Evolutionary conservation across 2,797 vertebrate species (phyloP).

Genomic region (Diglossa cyanea): DNA sequence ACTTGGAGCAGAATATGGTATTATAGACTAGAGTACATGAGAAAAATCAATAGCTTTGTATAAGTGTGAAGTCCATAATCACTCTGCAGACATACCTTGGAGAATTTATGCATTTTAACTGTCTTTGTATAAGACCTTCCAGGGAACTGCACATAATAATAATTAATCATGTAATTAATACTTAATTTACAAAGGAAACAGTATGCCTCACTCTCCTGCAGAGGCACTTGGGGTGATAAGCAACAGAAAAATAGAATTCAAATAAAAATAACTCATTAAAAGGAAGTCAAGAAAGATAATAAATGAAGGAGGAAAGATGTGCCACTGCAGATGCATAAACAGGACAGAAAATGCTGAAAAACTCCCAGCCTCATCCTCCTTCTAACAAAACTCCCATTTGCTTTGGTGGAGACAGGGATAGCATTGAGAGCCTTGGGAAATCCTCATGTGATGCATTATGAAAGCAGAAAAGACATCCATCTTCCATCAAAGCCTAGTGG

Average conservation of each 20-base stretch:
- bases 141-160: constrained; percentile 46
- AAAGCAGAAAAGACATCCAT: neutral
- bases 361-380: neutral
- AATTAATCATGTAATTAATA: constrained; percentile 70
- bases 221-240: constrained; percentile 36
- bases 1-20: neutral
- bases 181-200: constrained; percentile 64
- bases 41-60: constrained; percentile 64
- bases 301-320: neutral
- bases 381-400: neutral
- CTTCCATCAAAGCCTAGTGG: neutral
- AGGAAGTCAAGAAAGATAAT: neutral
- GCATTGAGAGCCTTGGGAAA: neutral
- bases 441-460: neutral
- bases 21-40: constrained; percentile 6
- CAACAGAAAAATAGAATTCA: constrained; percentile 21
- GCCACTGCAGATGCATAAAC: neutral
- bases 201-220: constrained; percentile 7
- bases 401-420: neutral
- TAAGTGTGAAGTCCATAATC: constrained; percentile 43
- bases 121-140: constrained; percentile 37
- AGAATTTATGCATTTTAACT: constrained; percentile 59
- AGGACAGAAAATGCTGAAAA: neutral
- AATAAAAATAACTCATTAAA: constrained; percentile 40
- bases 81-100: constrained; percentile 15